phyloP scores from a whole-genome alignment of 2,888 invertebrate species.

The Sericinus montela region DNA sequence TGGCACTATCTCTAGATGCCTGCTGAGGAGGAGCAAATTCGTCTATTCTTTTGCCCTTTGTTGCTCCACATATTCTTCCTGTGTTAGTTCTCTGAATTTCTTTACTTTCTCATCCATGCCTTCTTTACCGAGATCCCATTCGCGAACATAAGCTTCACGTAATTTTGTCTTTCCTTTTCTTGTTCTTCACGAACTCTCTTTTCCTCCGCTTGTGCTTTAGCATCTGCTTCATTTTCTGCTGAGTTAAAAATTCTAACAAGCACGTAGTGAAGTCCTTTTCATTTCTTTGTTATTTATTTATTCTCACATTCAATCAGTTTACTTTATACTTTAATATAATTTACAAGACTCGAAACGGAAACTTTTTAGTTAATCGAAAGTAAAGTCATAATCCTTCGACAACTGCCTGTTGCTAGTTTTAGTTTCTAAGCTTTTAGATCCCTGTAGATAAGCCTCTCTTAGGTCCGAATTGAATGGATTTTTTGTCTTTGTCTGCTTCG shows the following conservation, averaged over 20 bases:
- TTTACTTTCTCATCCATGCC: slow-evolving; percentile 70
- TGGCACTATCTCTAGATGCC: slow-evolving; percentile 33
- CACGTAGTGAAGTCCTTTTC: slow-evolving; percentile 47
- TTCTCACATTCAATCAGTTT: slow-evolving; percentile 12
- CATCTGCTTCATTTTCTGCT: slow-evolving; percentile 72
- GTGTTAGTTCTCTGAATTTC: slow-evolving; percentile 80
- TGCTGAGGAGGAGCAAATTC: slow-evolving; percentile 88
- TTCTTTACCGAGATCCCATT: slow-evolving; percentile 87
- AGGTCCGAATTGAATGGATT: slow-evolving; percentile 64
- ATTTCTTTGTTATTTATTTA: slow-evolving; percentile 22
- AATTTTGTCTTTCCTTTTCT: slow-evolving; percentile 69
- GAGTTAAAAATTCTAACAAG: slow-evolving; percentile 62
- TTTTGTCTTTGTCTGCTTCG: slow-evolving; percentile 46
- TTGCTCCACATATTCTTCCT: slow-evolving; percentile 88
- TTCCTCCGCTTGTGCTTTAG: slow-evolving; percentile 57
- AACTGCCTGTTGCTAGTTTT: slow-evolving; percentile 50
- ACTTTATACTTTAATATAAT: no score
- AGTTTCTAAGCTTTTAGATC: slow-evolving; percentile 59
- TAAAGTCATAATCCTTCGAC: slow-evolving; percentile 64
- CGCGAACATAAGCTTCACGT: slow-evolving; percentile 79
- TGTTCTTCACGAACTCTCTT: slow-evolving; percentile 51
- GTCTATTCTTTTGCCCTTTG: slow-evolving; percentile 84
- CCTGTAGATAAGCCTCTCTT: slow-evolving; percentile 65
- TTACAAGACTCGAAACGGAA: no score
- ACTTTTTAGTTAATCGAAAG: slow-evolving; percentile 42